Percentiles rank a stretch among this genome's conserved stretches.
Evolutionary conservation across 1,140 invertebrate genomes (phyloP).

Genomic region (Dreissena rostriformis): DNA sequence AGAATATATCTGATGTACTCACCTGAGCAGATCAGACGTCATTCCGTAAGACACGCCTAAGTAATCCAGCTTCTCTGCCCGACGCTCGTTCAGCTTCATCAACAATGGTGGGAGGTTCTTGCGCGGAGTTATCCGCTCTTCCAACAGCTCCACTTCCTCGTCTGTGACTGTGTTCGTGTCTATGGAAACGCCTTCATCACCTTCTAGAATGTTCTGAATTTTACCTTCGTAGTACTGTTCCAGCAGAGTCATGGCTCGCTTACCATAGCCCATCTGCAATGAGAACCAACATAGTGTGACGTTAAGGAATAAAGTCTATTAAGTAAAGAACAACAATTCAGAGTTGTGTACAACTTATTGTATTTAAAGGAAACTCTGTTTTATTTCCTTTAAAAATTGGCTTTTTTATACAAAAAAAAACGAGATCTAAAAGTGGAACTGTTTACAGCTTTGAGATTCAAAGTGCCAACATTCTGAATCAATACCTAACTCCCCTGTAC

Average conservation of each 20-base stretch:
- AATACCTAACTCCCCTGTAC: not conserved
- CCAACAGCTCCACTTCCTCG: constrained; percentile 76
- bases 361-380: too few relatives aligned
- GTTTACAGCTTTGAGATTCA: not conserved
- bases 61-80: constrained; percentile 94
- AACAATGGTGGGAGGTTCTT: constrained; percentile 84
- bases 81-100: constrained; percentile 88
- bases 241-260: constrained; percentile 90
- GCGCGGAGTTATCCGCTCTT: constrained; percentile 78
- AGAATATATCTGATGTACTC: not conserved
- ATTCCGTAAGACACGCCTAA: constrained; percentile 89
- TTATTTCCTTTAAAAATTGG: too few relatives aligned
- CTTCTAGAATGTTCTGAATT: constrained; percentile 87
- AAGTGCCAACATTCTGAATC: not conserved
- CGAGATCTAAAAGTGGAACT: too few relatives aligned
- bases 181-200: constrained; percentile 62
- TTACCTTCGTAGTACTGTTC: constrained; percentile 95
- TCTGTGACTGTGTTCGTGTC: constrained; percentile 65
- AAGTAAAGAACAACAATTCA: not conserved
- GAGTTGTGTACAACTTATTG: not conserved
- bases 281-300: too few relatives aligned
- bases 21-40: constrained; percentile 79
- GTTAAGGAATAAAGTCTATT: too few relatives aligned
- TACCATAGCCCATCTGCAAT: constrained; percentile 96
- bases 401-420: too few relatives aligned